Percentiles rank a stretch among this genome's conserved stretches.
phyloP scores from a whole-genome alignment of 2,888 invertebrate genomes.

The Petrolisthes cinctipes region DNA sequence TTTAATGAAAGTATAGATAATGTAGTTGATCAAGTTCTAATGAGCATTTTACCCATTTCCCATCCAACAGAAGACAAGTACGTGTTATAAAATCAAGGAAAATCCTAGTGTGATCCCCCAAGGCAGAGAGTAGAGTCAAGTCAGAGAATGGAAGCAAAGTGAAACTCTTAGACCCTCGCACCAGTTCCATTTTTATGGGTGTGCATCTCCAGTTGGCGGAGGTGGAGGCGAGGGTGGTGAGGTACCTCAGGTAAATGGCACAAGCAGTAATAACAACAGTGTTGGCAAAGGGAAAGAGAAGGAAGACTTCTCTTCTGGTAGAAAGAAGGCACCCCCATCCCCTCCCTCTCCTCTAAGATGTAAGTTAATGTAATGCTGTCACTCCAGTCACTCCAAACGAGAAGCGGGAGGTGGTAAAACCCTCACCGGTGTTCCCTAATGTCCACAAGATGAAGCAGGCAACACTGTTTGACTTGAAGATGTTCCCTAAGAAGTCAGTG shows the following conservation, averaged over 20 bases:
- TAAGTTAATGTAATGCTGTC: constrained; percentile 15
- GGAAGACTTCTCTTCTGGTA: constrained; percentile 39
- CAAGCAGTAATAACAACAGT: neutral
- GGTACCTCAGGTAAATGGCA: constrained; percentile 29
- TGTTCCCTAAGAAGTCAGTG: constrained; percentile 5
- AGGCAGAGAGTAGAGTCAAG: too few relatives aligned
- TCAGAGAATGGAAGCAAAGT: constrained; percentile 15
- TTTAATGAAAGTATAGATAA: too few relatives aligned
- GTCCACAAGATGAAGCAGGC: constrained; percentile 43
- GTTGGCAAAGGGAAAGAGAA: constrained; percentile 10
- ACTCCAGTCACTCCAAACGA: neutral
- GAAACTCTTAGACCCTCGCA: neutral
- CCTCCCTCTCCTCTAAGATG: constrained; percentile 40
- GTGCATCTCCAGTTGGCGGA: neutral
- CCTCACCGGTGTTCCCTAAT: neutral
- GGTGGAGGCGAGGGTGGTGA: neutral
- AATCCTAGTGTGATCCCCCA: neutral
- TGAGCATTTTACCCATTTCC: neutral
- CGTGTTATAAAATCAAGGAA: constrained; percentile 29
- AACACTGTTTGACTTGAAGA: constrained; percentile 48
- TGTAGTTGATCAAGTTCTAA: too few relatives aligned
- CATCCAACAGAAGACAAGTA: constrained; percentile 31
- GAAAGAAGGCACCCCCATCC: constrained; percentile 16
- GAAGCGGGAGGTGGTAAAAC: constrained; percentile 13
- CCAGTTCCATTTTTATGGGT: constrained; percentile 20